These are phyloP conservation scores for Phragmatobia fuliginosa DNA, from an alignment of 2,888 invertebrate species.

Conservation along the genomic window DNA sequence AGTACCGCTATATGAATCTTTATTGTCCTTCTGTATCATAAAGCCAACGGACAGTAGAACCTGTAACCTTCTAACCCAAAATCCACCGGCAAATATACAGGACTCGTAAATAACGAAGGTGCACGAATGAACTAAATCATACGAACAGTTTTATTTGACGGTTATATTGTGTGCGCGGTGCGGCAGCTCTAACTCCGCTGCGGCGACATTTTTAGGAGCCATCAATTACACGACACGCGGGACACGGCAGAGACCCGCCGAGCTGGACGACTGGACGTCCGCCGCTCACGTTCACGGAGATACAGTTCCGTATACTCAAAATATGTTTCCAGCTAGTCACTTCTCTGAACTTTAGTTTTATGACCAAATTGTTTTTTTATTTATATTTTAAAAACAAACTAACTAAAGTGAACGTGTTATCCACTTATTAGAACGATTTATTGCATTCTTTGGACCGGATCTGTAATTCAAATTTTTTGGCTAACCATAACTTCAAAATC, in stretches of 20 bases:
- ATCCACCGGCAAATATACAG: neutral
- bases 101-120: neutral
- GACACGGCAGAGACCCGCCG: neutral
- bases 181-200: neutral
- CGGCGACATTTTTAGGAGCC: conserved; percentile 15
- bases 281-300: neutral
- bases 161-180: neutral
- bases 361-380: neutral
- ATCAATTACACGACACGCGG: conserved; percentile 3
- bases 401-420: neutral
- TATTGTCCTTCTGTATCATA: neutral
- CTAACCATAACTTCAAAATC: neutral
- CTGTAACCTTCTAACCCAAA: neutral
- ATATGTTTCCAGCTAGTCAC: neutral
- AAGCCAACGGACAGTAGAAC: neutral
- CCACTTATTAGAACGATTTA: neutral
- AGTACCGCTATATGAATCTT: neutral
- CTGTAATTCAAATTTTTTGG: neutral
- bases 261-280: neutral
- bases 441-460: neutral
- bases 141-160: conserved; percentile 2
- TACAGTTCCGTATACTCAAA: neutral
- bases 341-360: neutral
- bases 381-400: neutral
- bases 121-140: conserved; percentile 1